Conservation (phyloP, 2,888 invertebrate genomes). For the Dichetophora obliterata region DNA sequence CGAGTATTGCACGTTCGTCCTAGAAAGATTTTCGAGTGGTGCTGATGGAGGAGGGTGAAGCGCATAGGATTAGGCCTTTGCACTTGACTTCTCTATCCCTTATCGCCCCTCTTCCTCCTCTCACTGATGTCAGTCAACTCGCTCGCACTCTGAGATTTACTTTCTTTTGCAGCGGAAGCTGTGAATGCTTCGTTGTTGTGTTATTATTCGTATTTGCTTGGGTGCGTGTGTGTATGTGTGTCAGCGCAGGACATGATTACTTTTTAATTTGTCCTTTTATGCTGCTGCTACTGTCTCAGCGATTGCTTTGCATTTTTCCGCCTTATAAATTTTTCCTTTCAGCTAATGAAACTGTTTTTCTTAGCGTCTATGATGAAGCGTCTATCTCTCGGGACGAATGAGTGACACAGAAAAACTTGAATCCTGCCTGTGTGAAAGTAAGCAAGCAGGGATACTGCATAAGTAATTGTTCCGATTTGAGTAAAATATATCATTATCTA, state of each 20-base stretch:
- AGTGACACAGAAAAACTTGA: background rate
- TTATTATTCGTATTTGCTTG: background rate
- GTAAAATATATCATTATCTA: too few relatives aligned
- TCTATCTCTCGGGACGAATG: background rate
- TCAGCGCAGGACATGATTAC: constrained; percentile 6
- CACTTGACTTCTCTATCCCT: background rate
- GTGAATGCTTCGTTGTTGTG: too few relatives aligned
- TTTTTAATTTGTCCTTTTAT: constrained; percentile 23
- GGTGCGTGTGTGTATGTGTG: background rate
- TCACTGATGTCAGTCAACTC: background rate
- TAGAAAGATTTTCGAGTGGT: background rate
- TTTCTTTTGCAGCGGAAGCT: background rate
- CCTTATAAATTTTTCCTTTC: background rate
- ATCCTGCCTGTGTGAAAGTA: too few relatives aligned
- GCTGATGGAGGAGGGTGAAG: background rate
- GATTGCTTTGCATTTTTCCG: background rate
- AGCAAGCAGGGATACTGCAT: too few relatives aligned
- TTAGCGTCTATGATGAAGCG: background rate
- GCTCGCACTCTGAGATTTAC: background rate
- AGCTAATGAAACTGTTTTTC: background rate
- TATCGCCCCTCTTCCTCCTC: background rate
- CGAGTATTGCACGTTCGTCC: background rate
- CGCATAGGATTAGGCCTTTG: background rate
- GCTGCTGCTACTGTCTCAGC: background rate
- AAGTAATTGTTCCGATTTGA: too few relatives aligned